phyloP scores from a whole-genome alignment of 2,113 vertebrate genomes.

The Rutilus rutilus region DNA sequence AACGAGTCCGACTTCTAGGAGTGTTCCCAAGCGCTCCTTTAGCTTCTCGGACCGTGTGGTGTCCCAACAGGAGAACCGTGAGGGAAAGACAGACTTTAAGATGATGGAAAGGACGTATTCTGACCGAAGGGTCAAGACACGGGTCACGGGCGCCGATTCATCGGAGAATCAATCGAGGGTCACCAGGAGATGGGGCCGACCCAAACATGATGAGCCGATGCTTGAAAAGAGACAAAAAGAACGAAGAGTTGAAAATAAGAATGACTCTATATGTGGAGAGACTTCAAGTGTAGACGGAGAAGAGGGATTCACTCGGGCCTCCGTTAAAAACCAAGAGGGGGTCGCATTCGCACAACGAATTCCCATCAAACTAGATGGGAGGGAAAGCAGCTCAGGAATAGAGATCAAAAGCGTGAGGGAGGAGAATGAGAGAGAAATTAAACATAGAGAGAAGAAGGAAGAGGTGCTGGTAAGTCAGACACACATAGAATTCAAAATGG shows the following conservation, averaged over 20 bases:
- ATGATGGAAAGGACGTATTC: conserved; percentile 56
- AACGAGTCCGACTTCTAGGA: conserved; percentile 45
- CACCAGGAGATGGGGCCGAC: conserved; percentile 47
- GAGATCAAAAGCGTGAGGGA: conserved; percentile 47
- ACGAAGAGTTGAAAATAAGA: conserved; percentile 17
- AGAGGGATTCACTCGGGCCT: conserved; percentile 66
- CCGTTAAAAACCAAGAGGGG: conserved; percentile 69
- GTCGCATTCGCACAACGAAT: conserved; percentile 69
- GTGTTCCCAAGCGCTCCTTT: conserved; percentile 68
- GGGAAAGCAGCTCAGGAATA: conserved; percentile 51
- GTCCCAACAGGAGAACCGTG: conserved; percentile 57
- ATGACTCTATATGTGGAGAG: conserved; percentile 15
- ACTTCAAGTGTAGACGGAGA: conserved; percentile 53
- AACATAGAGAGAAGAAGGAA: conserved; percentile 36
- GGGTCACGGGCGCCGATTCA: too few species aligned
- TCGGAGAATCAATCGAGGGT: conserved; percentile 44
- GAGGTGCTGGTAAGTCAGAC: conserved; percentile 24
- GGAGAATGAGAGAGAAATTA: conserved; percentile 5
- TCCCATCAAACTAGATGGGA: conserved; percentile 65
- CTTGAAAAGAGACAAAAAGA: conserved; percentile 1
- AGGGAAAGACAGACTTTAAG: conserved; percentile 45
- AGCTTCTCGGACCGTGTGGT: conserved; percentile 73
- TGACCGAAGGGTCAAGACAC: conserved; percentile 42
- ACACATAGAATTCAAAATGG: background rate
- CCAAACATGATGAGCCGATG: conserved; percentile 54